Base-by-base conservation (phyloP, 2,113 vertebrate genomes). In the Antechinus flavipes region DNA sequence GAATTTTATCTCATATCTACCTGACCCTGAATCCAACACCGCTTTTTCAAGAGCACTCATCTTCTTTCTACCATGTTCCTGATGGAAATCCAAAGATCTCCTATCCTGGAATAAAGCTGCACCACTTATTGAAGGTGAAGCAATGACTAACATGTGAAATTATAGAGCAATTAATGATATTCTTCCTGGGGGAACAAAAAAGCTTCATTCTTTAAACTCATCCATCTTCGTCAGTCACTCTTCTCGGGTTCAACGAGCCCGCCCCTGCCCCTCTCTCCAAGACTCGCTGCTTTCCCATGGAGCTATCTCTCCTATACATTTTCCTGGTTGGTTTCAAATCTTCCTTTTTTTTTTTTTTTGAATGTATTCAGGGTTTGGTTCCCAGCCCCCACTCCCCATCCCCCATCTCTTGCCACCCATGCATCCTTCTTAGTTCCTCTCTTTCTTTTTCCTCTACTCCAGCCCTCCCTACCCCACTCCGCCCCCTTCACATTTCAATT, bases 401-500 rank as follows among this genome's bases (percentile, higher is more conserved):
- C 35, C 54, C 19, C 6, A 5, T 35, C 19, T 84, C 68, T 84
- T 22, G 1, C 5, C 19, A 84, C 35, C 5, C 68, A 84, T 7
- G 5, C 68, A 84, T 84, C 35, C 68, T 84, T 49, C 46, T 52
- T 61, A 8, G 5, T 35, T 68, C 35, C 7, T 23, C 52, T 23
- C 23, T 0, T 35, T 68, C 91, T 2, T 3, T 3, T 12, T 4
- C 7, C 47, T 24, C 55, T 19, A 1, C 11, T 6, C 35, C 68
- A 84, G n/a, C 12, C 10, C 0, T 0, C 26, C 50, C 22, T 14
- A 50, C 50, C 50, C 50, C 50, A 50, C 50, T 50, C 50, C 50
- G 50, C 27, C 4, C 52, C 22, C 68, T 25, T 84, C 54, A 35
- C 92, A 93, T 93, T 93, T 97, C 97, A 95, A 97, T 97, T 97